A percentile compares a stretch with the other conserved stretches of the same genome.
These are phyloP conservation scores for Aspidapion aeneum DNA, from an alignment of 2,888 invertebrate species.

Conservation along the genomic window DNA sequence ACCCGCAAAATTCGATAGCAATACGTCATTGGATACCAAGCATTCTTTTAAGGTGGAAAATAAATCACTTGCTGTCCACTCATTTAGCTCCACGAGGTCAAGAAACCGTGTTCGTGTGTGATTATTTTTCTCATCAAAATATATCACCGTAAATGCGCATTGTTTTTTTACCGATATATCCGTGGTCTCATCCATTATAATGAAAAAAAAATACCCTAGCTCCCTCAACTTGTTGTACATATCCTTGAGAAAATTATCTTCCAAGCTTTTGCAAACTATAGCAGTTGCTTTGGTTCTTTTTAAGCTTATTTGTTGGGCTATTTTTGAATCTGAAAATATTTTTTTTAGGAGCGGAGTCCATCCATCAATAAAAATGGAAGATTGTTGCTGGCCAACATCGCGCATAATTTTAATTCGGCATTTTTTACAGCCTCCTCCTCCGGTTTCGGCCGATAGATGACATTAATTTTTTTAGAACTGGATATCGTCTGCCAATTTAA, in stretches of 20 bases:
- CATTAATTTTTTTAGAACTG: not conserved
- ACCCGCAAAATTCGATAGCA: constrained; percentile 29
- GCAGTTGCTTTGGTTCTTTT: constrained; percentile 7
- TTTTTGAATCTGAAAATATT: constrained; percentile 15
- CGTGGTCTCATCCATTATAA: constrained; percentile 22
- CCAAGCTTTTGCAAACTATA: constrained; percentile 3
- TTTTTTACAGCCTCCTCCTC: not conserved
- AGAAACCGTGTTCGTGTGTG: constrained; percentile 11
- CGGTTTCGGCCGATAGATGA: not conserved
- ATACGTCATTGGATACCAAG: constrained; percentile 15
- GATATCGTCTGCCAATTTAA: not conserved
- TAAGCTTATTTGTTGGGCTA: constrained; percentile 11
- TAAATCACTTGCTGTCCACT: constrained; percentile 5
- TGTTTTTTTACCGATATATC: constrained; percentile 16
- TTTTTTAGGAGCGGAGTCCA: constrained; percentile 8
- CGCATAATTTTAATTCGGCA: constrained; percentile 3
- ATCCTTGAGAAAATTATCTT: not conserved
- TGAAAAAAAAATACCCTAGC: constrained; percentile 6
- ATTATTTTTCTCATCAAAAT: constrained; percentile 14
- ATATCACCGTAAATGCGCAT: constrained; percentile 17
- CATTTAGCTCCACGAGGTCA: constrained; percentile 5
- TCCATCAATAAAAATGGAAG: constrained; percentile 15
- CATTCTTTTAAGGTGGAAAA: constrained; percentile 4
- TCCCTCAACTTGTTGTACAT: not conserved
- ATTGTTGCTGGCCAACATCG: constrained; percentile 11